Conservation (phyloP, 2,797 vertebrate genomes). For the Urocyon cinereoargenteus region DNA sequence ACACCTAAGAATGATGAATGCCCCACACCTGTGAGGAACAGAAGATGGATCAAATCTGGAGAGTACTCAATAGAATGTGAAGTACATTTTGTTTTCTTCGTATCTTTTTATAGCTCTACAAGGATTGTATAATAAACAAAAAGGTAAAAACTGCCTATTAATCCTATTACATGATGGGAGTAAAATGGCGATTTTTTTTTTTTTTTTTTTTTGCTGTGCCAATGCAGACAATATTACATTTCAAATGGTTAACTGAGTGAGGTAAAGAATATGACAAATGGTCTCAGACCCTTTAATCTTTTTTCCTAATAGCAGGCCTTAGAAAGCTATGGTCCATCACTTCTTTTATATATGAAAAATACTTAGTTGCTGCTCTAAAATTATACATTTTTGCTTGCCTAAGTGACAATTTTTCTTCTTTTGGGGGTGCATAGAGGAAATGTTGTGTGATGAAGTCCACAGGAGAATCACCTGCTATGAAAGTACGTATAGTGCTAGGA, state of each 20-base stretch:
- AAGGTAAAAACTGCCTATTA: not conserved
- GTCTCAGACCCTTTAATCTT: constrained; percentile 21
- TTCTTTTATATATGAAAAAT: not conserved
- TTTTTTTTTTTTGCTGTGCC: not conserved
- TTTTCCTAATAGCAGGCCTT: not conserved
- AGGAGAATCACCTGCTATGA: not conserved
- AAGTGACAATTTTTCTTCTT: constrained; percentile 31
- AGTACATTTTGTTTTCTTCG: not conserved
- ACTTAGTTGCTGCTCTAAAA: not conserved
- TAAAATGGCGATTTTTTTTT: not conserved
- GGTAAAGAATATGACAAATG: not conserved
- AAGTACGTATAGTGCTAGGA: not conserved
- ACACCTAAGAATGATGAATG: not conserved
- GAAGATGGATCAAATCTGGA: not conserved
- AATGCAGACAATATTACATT: not conserved
- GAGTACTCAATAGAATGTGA: not conserved
- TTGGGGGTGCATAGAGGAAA: not conserved
- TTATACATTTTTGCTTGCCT: constrained; percentile 40
- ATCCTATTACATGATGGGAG: not conserved
- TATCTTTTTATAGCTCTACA: not conserved
- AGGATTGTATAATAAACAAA: constrained; percentile 38
- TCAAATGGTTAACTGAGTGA: not conserved
- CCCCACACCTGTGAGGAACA: not conserved
- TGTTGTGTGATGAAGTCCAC: not conserved
- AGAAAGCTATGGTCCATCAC: not conserved